A percentile compares a stretch with the other conserved stretches of the same genome.
phyloP scores from a whole-genome alignment of 1,140 invertebrate species.

The Cylas formicarius region DNA sequence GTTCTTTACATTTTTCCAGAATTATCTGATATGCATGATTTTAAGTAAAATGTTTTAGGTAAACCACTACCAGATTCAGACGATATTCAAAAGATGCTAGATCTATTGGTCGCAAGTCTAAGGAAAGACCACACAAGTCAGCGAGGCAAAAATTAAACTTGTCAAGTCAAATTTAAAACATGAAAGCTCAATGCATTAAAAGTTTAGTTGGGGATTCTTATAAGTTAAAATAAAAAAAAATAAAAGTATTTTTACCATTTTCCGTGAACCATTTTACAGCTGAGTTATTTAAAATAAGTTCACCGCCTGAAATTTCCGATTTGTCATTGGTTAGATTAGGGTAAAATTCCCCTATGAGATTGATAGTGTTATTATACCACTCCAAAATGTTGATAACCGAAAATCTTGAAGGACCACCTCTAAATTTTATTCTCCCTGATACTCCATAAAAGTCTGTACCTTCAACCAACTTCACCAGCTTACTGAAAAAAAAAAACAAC shows the following conservation, averaged over 20 bases:
- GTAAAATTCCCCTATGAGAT: conserved; percentile 56
- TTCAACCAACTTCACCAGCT: conserved; percentile 49
- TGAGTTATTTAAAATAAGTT: conserved; percentile 48
- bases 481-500: conserved; percentile 37
- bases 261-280: conserved; percentile 58
- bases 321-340: conserved; percentile 46
- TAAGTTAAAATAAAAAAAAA: background rate
- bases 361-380: conserved; percentile 50
- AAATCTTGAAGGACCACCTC: conserved; percentile 58
- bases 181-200: no score
- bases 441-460: conserved; percentile 67
- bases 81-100: no score
- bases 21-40: no score
- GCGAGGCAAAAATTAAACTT: no score
- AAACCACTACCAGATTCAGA: no score
- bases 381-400: conserved; percentile 66
- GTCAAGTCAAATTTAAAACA: no score
- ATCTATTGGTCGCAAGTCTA: no score
- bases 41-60: no score
- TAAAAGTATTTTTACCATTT: conserved; percentile 35
- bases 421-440: conserved; percentile 67
- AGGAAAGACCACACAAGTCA: no score
- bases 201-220: background rate
- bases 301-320: conserved; percentile 44
- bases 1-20: no score